Conservation (phyloP, 2,888 invertebrate species). For the Gari tellinella region DNA sequence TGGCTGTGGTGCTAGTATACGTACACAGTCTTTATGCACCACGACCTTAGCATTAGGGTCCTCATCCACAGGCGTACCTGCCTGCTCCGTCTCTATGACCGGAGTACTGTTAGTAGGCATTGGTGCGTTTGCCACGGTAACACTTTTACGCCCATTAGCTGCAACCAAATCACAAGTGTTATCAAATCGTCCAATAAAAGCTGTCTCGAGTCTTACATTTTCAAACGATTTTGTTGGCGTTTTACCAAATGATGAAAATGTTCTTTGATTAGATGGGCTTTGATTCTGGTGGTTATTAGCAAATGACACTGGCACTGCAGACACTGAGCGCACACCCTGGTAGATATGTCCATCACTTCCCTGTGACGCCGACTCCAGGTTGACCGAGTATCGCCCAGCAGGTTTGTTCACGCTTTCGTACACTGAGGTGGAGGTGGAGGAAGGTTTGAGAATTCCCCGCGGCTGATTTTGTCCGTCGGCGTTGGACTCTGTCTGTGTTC, state of each 20-base stretch:
- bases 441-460: constrained; percentile 68
- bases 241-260: constrained; percentile 50
- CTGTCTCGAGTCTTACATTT: constrained; percentile 69
- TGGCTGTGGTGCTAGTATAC: constrained; percentile 65
- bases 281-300: constrained; percentile 19
- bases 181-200: constrained; percentile 66
- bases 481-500: constrained; percentile 62
- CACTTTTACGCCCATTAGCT: constrained; percentile 53
- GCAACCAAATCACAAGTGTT: constrained; percentile 40
- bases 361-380: constrained; percentile 19
- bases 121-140: constrained; percentile 44
- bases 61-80: constrained; percentile 34
- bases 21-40: constrained; percentile 57
- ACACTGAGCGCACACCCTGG: constrained; percentile 46
- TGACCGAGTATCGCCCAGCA: constrained; percentile 36
- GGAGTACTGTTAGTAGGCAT: constrained; percentile 25
- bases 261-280: constrained; percentile 13
- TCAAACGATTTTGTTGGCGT: constrained; percentile 54
- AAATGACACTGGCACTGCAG: constrained; percentile 49
- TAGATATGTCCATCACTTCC: constrained; percentile 30
- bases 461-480: constrained; percentile 63
- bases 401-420: constrained; percentile 62
- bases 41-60: constrained; percentile 28
- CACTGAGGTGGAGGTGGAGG: constrained; percentile 67
- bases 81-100: constrained; percentile 25